Base-by-base conservation (phyloP, 2,888 invertebrate genomes). In the Xylocampa areola region DNA sequence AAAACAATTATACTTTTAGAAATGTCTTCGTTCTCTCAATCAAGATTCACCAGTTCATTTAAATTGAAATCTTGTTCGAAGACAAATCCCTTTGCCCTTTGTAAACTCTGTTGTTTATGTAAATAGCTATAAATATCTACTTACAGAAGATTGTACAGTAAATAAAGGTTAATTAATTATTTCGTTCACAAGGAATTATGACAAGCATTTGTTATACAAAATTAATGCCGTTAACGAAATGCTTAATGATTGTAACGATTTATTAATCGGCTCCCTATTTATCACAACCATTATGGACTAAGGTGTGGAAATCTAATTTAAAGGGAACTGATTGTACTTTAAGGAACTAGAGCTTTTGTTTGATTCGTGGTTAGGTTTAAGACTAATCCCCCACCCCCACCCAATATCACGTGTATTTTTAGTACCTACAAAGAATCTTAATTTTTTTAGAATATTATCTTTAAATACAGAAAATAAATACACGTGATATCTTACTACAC, bases 111-210 rank as follows among this genome's bases (percentile, higher is more conserved):
- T 41, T 39, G 4, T 49, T 49, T 2, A 49, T 2, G 8, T 41
- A 45, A 40, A 39, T 19, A 33, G 7, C n/a, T 37, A 17, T 19
- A 52, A 58, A 50, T 23, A 54, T 43, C 13, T 37, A 30, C 14
- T 27, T 21, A 52, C 30, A 36, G 17, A 21, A 37, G 29, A 49
- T 62, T 45, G 44, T 40, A 32, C 6, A 33, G 25, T 50, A 54
- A 51, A 63, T 48, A 51, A 57, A 73, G 68, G 51, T 64, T 74
- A 81, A 82, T 84, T 77, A 82, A 85, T 84, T 70, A 58, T 23
- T 62, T 55, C 57, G 70, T 76, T 80, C 63, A 77, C 79, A 79
- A 78, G 71, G 60, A 78, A 79, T 78, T 75, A 80, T 79, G 79
- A 77, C 69, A 62, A 61, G 73, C 73, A 65, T 67, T 80, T 75